A percentile compares a stretch with the other conserved stretches of the same genome.
Conservation (phyloP, 2,113 vertebrate species). For the Rhabdomys dilectus region DNA sequence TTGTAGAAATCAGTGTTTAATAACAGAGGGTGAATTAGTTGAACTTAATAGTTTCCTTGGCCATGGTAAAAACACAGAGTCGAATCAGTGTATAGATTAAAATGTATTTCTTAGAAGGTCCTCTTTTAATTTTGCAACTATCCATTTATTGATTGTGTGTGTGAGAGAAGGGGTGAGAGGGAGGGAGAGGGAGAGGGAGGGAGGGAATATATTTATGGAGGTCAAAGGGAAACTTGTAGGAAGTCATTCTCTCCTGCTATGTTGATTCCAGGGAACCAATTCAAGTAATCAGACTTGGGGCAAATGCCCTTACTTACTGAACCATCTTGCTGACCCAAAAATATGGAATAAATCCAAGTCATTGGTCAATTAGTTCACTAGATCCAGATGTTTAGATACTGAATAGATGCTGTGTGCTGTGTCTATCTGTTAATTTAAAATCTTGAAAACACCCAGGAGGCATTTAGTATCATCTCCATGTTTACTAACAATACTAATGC, state of each 20-base stretch:
- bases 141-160: neutral
- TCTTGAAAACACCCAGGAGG: neutral
- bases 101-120: neutral
- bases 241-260: neutral
- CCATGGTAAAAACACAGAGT: neutral
- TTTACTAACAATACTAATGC: neutral
- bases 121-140: neutral
- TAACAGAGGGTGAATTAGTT: neutral
- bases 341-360: neutral
- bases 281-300: neutral
- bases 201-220: too few species aligned
- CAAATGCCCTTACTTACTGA: neutral
- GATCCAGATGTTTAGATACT: neutral
- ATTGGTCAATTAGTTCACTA: neutral
- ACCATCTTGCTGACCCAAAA: neutral
- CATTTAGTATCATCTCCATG: neutral
- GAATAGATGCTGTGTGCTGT: neutral
- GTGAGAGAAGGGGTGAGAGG: neutral
- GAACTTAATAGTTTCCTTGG: neutral
- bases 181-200: too few species aligned
- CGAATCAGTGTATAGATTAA: neutral
- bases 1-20: conserved; percentile 13
- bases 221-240: neutral
- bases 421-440: neutral
- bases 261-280: neutral